Evolutionary conservation across 2,888 invertebrate species (phyloP), one percentile per base, ranked within the genome.

Genomic region (Perizoma affinitatum): DNA sequence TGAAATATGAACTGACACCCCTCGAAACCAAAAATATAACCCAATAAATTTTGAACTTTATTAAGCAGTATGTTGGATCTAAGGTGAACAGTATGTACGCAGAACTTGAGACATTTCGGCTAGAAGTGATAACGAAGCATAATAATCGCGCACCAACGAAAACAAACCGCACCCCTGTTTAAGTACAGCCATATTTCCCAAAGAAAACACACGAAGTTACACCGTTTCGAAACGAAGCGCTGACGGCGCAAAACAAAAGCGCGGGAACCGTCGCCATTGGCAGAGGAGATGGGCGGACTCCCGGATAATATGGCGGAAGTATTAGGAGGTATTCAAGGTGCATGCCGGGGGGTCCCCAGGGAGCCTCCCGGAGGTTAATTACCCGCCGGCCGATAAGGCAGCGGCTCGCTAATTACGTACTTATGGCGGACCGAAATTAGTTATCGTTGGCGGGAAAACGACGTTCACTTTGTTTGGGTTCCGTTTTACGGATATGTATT

Each of bases 341-440:
- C 81, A 79, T 56, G 77, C 74, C 69, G 80, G 79, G 78, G 79
- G 78, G 71, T 70, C 67, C 73, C 67, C 65, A 55, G 69, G 75
- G 57, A 55, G 75, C 83, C 83, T 82, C 80, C 67, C 80, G 84
- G 85, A 91, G 92, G 92, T 92, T 92, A 92, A 92, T 92, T 91
- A 91, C 91, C 90, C 88, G 78, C 87, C 86, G 84, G 90, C 89
- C 88, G 91, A 92, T 92, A 91, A 92, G 92, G 90, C 90, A 92
- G 87, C 84, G 90, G 91, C 88, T 84, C 90, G 91, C 92, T 92
- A 92, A 92, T 91, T 91, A 92, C 90, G 88, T 90, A 92, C 92
- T 92, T 92, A 92, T 89, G 90, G 91, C 88, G 86, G 90, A 86
- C 90, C 86, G 90, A 90, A 91, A 92, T 91, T 92, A 92, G 90